Conservation (phyloP, 1,140 invertebrate species). For the Pissodes strobi region DNA sequence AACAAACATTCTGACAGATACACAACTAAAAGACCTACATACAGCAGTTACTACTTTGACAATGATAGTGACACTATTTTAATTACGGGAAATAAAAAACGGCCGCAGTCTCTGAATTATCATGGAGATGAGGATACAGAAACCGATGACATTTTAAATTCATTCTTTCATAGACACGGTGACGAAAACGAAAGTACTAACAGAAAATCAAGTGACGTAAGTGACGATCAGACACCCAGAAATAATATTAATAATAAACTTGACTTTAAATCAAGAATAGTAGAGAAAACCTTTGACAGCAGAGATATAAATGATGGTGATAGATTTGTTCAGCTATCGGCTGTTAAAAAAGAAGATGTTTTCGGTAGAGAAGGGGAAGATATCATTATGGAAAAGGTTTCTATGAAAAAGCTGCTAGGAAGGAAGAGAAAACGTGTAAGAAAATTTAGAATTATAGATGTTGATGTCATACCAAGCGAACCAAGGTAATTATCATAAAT, state of each 20-base stretch:
- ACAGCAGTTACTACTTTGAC: background rate
- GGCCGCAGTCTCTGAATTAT: background rate
- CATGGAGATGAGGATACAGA: background rate
- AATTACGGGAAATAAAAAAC: slow-evolving; percentile 2
- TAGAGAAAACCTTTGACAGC: slow-evolving; percentile 46
- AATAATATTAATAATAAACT: slow-evolving; percentile 57
- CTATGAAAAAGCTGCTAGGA: slow-evolving; percentile 17
- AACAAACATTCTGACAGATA: background rate
- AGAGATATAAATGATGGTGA: slow-evolving; percentile 42
- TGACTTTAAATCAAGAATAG: slow-evolving; percentile 58
- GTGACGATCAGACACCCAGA: background rate
- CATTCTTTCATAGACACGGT: slow-evolving; percentile 31
- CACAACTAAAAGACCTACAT: slow-evolving; percentile 7
- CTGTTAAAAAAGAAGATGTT: slow-evolving; percentile 43
- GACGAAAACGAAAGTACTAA: background rate
- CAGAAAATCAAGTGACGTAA: background rate
- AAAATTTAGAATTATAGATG: slow-evolving; percentile 54
- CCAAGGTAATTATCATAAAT: slow-evolving; percentile 54
- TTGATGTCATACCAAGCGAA: slow-evolving; percentile 62
- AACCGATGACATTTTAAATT: slow-evolving; percentile 33
- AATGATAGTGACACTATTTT: slow-evolving; percentile 1
- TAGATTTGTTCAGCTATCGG: slow-evolving; percentile 50
- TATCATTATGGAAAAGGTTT: slow-evolving; percentile 36
- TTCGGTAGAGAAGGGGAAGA: slow-evolving; percentile 51
- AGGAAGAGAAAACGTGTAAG: slow-evolving; percentile 27